These are phyloP conservation scores for Linnaemya vulpina DNA, from an alignment of 2,888 invertebrate genomes.

Conservation along the genomic window DNA sequence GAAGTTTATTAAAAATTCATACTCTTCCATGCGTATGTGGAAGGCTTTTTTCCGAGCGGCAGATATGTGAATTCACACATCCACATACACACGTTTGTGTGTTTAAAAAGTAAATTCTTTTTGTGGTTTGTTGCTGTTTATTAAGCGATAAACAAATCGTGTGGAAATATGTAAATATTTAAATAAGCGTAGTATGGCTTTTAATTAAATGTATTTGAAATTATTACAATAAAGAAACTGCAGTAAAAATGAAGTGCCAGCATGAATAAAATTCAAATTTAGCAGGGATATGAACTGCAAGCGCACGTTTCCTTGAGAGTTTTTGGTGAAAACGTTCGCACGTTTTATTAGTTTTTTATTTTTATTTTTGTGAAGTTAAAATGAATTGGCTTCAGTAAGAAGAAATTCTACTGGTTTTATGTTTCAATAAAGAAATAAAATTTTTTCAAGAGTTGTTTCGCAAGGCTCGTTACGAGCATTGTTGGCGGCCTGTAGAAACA, in stretches of 20 bases:
- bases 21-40: background rate
- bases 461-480: no score
- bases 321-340: background rate
- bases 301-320: background rate
- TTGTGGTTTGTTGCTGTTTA: background rate
- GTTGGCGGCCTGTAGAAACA: no score
- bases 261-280: background rate
- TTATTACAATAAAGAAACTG: conserved; percentile 36
- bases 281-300: background rate
- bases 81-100: background rate
- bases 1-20: background rate
- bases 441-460: no score
- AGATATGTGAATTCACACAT: background rate
- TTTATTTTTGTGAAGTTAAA: background rate
- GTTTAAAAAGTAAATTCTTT: background rate
- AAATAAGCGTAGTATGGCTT: conserved; percentile 58
- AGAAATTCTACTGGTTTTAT: no score
- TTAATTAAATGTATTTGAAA: conserved; percentile 49
- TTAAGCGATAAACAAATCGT: conserved; percentile 14
- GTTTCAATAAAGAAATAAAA: no score
- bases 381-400: no score
- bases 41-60: background rate
- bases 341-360: background rate
- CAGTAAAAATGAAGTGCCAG: background rate
- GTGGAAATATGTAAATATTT: conserved; percentile 54